phyloP scores from a whole-genome alignment of 2,797 vertebrate species.

The Hydrocynus forskahlii region DNA sequence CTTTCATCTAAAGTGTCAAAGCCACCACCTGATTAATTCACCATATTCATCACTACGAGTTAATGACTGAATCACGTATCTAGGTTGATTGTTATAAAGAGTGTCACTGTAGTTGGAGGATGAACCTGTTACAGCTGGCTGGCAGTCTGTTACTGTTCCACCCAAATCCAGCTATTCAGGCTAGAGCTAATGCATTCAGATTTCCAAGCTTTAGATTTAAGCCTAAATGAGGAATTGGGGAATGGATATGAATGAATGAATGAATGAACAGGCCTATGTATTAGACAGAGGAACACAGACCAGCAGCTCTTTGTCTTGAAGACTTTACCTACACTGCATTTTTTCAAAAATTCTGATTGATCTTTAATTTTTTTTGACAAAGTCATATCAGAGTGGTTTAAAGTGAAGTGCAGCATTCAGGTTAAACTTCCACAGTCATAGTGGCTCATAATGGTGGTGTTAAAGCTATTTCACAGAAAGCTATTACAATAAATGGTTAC shows the following conservation, averaged over 20 bases:
- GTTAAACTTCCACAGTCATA: neutral
- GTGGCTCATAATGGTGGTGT: neutral
- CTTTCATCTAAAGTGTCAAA: neutral
- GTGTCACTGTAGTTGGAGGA: neutral
- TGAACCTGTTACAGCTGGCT: conserved; percentile 9
- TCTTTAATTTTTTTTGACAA: neutral
- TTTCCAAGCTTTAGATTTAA: neutral
- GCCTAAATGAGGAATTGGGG: neutral
- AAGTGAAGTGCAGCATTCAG: neutral
- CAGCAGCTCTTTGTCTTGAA: no score
- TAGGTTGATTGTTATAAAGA: neutral
- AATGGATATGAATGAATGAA: neutral
- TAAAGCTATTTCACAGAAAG: no score
- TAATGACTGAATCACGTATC: neutral
- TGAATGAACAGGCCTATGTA: no score
- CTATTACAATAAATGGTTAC: no score
- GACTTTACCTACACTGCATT: no score
- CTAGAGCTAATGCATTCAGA: neutral
- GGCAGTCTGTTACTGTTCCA: neutral
- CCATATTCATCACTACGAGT: no score
- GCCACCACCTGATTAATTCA: neutral
- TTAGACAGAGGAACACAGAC: neutral
- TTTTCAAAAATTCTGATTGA: neutral
- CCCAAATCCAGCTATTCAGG: conserved; percentile 7
- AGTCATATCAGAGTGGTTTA: neutral